These are phyloP conservation scores for Pectinophora gossypiella DNA, from an alignment of 1,140 invertebrate genomes.

Conservation along the genomic window DNA sequence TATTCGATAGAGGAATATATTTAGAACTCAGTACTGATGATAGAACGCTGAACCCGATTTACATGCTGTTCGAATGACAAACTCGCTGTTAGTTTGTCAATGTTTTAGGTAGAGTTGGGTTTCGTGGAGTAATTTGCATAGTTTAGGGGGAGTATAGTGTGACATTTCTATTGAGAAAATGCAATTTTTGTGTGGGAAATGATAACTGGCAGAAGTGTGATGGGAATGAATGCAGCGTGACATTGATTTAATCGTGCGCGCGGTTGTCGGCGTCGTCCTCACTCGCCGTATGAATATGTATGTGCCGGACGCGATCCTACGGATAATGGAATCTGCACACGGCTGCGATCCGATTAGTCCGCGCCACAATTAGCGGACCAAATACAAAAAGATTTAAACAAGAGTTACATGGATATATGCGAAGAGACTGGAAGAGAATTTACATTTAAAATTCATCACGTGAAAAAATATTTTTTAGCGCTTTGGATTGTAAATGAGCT, in stretches of 20 bases:
- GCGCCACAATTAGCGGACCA: conserved; percentile 45
- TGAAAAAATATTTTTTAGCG: too few species aligned
- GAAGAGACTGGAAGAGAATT: not conserved
- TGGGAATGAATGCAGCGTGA: conserved; percentile 28
- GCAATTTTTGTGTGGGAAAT: too few species aligned
- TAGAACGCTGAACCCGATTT: not conserved
- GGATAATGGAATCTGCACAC: conserved; percentile 69
- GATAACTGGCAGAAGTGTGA: not conserved
- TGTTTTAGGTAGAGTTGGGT: not conserved
- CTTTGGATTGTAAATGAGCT: too few species aligned
- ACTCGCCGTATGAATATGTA: conserved; percentile 61
- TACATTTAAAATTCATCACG: too few species aligned
- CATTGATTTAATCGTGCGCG: conserved; percentile 33
- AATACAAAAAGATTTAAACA: conserved; percentile 21
- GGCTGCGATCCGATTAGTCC: conserved; percentile 58
- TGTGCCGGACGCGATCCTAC: conserved; percentile 52
- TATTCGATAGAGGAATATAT: conserved; percentile 52
- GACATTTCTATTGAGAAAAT: too few species aligned
- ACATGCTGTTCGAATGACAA: not conserved
- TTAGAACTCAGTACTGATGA: conserved; percentile 15
- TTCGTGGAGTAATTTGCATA: too few species aligned
- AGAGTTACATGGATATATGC: not conserved
- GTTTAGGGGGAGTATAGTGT: too few species aligned
- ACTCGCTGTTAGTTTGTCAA: not conserved
- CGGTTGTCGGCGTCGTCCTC: conserved; percentile 25